Evolutionary conservation across 2,113 vertebrate genomes (phyloP).

Genomic region (Gila orcuttii): DNA sequence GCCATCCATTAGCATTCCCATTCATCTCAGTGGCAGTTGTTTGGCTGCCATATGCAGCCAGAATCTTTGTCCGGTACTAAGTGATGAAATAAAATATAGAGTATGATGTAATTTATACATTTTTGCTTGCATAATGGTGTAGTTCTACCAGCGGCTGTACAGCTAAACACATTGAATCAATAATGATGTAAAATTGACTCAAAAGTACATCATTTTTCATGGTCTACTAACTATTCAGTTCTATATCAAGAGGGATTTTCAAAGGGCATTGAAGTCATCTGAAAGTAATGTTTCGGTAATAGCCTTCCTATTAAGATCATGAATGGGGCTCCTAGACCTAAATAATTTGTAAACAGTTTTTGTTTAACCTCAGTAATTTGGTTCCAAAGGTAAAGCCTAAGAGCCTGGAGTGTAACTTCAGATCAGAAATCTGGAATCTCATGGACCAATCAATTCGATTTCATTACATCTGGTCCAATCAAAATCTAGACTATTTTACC

Average conservation of each 20-base stretch:
- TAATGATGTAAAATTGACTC: neutral
- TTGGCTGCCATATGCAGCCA: neutral
- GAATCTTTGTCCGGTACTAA: neutral
- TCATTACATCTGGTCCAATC: constrained; percentile 19
- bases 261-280: constrained; percentile 65
- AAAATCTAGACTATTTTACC: neutral
- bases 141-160: neutral
- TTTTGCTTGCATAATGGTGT: neutral
- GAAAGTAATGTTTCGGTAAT: constrained; percentile 72
- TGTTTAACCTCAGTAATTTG: constrained; percentile 75
- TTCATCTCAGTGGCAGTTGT: constrained; percentile 11
- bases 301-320: constrained; percentile 69
- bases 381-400: constrained; percentile 64
- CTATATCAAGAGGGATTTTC: constrained; percentile 68
- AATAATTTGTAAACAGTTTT: constrained; percentile 70
- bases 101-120: neutral
- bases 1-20: constrained; percentile 12
- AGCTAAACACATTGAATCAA: neutral
- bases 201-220: constrained; percentile 18
- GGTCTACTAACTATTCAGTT: constrained; percentile 57
- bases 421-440: neutral
- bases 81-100: constrained; percentile 7
- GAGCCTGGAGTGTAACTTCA: constrained; percentile 17
- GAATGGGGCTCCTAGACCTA: constrained; percentile 57
- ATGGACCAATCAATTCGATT: constrained; percentile 8